Base-by-base conservation (phyloP, 2,113 vertebrate species). In the Caranx melampygus region DNA sequence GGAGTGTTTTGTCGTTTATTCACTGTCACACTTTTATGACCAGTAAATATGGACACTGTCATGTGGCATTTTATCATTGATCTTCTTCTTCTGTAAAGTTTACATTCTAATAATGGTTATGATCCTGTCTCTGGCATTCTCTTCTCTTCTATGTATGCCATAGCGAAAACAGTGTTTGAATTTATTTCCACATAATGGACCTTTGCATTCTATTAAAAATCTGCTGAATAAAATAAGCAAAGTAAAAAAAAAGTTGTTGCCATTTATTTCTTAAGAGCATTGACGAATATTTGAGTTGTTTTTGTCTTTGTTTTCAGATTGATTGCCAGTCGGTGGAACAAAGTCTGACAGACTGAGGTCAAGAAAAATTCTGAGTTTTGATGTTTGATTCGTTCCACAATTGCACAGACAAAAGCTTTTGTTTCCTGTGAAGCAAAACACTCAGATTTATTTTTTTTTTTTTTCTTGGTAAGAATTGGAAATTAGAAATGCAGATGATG, bases 201-300 rank as follows among this genome's bases (percentile, higher is more conserved):
- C 91, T 93, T 92, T 92, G 92, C 90, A 93, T 93, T 95, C 90
- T 94, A 93, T 94, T 94, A 91, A 94, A 94, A 93, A 91, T 92
- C 90, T 91, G 90, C 91, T 90, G 70, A 94, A 94, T 93, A 90
- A 95, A 92, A 91, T 69, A 82, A 92, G 90, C 89, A 94, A 93
- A 91, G 44, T 59, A 6, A 26, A 70, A 6, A 2, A 33, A 14
- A 14, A 6, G 16, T 15, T 40, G 4, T 65, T 31, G 31, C 40
- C 3, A 9, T 77, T 85, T 26, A 45, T 49, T 37, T 11, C 1
- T 1, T 16, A 3, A 13, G n/a, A n/a, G 16, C 47, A 26, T 33
- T 21, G 45, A 26, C 26, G 26, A 16, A 16, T 47, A 47, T 15
- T 47, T 4, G 5, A 49, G 15, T 1, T 7, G 26, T 26, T 26